phyloP scores from a whole-genome alignment of 2,797 vertebrate species.

The Huso huso region DNA sequence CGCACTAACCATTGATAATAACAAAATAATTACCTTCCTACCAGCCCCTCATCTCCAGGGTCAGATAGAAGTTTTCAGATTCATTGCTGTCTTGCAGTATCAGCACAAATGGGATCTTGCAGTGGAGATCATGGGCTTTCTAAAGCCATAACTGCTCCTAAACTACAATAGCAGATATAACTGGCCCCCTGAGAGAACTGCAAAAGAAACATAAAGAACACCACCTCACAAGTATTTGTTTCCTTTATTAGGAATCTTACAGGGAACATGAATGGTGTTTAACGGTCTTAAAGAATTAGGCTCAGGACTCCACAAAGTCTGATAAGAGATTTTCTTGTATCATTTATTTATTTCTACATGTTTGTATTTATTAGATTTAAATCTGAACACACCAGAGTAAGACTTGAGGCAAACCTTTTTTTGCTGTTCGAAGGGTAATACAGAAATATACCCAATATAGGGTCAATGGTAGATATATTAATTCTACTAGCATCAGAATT shows the following conservation, averaged over 20 bases:
- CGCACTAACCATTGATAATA: too few species aligned
- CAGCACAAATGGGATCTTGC: conserved; percentile 35
- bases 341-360: background rate
- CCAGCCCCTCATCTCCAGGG: background rate
- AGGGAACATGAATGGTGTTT: conserved; percentile 32
- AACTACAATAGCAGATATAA: conserved; percentile 55
- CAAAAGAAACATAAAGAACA: conserved; percentile 41
- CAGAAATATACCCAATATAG: too few species aligned
- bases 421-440: too few species aligned
- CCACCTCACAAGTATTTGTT: conserved; percentile 36
- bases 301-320: background rate
- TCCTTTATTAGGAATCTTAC: conserved; percentile 35
- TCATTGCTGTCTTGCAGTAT: conserved; percentile 24
- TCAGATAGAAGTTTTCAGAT: conserved; percentile 25
- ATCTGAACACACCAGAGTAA: background rate
- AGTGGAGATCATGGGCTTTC: conserved; percentile 34
- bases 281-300: conserved; percentile 40
- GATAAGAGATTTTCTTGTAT: background rate
- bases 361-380: background rate
- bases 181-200: conserved; percentile 48
- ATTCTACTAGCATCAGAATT: too few species aligned
- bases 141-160: conserved; percentile 44
- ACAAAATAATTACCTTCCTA: background rate
- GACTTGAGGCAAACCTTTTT: too few species aligned
- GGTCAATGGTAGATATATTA: too few species aligned